A percentile compares a stretch with the other conserved stretches of the same genome.
phyloP scores from a whole-genome alignment of 2,113 vertebrate species.

The Atlantisia rogersi region DNA sequence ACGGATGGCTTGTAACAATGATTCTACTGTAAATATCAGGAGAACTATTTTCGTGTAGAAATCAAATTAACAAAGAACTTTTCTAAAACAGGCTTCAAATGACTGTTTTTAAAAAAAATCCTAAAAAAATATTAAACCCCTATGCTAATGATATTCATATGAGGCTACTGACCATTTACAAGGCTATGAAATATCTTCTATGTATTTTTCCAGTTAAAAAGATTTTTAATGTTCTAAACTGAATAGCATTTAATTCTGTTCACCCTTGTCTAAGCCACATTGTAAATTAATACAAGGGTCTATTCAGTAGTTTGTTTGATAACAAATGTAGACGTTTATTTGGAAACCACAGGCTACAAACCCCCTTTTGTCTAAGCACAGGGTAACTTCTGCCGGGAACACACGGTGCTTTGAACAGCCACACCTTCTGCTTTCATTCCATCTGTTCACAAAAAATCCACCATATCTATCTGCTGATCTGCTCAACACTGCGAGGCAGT shows the following conservation, averaged over 20 bases:
- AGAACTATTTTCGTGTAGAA: not conserved
- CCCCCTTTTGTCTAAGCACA: not conserved
- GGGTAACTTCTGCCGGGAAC: not conserved
- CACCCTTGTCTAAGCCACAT: not conserved
- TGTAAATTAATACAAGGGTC: not conserved
- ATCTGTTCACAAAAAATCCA: not conserved
- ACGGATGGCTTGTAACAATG: not conserved
- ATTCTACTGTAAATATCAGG: not conserved
- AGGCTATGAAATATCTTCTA: not conserved
- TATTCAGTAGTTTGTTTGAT: not conserved
- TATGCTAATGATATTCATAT: not conserved
- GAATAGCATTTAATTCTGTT: not conserved
- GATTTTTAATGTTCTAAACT: not conserved
- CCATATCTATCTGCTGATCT: not conserved
- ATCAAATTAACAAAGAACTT: not conserved
- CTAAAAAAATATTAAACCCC: not conserved
- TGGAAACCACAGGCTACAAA: not conserved
- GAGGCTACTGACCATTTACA: not conserved
- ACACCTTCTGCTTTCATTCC: not conserved
- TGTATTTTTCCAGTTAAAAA: not conserved
- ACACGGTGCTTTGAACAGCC: not conserved
- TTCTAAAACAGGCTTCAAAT: not conserved
- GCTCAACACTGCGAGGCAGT: not conserved
- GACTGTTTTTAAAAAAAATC: not conserved
- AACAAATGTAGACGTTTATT: rapidly evolving